phyloP scores from a whole-genome alignment of 2,113 vertebrate species.

The Sebastes fasciatus region DNA sequence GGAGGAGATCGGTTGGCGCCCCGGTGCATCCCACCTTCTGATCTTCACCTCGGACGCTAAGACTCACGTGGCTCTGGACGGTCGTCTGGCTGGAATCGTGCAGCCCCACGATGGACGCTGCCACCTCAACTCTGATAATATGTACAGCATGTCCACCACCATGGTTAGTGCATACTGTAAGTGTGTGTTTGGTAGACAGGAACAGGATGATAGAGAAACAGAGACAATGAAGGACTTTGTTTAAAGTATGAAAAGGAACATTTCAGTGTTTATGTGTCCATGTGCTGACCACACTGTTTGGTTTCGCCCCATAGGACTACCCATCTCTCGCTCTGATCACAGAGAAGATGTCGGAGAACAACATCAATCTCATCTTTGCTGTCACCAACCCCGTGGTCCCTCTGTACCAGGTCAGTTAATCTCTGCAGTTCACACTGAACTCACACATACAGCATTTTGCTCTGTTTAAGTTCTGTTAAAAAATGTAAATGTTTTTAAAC shows the following conservation, averaged over 20 bases:
- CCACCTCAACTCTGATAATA: conserved; percentile 89
- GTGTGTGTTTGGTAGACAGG: not conserved
- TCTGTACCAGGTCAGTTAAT: conserved; percentile 91
- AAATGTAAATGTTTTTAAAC: not conserved
- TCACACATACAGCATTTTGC: not conserved
- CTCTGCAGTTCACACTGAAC: not conserved
- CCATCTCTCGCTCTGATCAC: conserved; percentile 96
- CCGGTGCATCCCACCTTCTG: conserved; percentile 93
- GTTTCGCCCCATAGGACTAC: conserved; percentile 88
- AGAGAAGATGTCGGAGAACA: conserved; percentile 98
- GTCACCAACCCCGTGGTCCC: conserved; percentile 88
- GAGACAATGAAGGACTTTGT: not conserved
- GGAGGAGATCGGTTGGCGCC: conserved; percentile 97
- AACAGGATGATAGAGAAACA: not conserved
- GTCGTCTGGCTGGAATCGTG: conserved; percentile 94
- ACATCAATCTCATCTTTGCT: conserved; percentile 98
- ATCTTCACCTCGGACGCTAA: conserved; percentile 98
- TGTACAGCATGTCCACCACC: conserved; percentile 92
- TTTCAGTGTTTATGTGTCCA: conserved; percentile 20
- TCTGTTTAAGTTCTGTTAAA: not conserved
- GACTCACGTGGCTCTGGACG: conserved; percentile 95
- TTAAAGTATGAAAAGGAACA: conserved; percentile 21
- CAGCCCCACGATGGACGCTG: conserved; percentile 94
- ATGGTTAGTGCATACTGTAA: conserved; percentile 86
- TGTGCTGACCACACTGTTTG: not conserved